Evolutionary conservation across 2,797 vertebrate species (phyloP).

Genomic region (Phataginus tetradactyla): DNA sequence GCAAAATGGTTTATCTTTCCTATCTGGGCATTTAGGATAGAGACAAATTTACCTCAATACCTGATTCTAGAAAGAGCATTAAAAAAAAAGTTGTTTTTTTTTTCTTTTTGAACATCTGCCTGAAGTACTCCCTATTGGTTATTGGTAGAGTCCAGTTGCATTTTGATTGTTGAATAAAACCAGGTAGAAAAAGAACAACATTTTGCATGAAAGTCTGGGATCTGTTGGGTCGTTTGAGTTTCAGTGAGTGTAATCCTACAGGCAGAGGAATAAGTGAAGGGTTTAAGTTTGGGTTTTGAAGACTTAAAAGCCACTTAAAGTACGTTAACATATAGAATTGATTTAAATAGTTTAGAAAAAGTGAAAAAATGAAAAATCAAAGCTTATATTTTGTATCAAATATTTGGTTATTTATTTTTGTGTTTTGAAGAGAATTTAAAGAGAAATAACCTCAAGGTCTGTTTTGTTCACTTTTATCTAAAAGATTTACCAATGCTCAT

Average conservation of each 20-base stretch:
- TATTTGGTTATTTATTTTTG: not conserved
- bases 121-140: not conserved
- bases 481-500: not conserved
- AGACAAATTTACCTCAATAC: not conserved
- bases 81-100: no score
- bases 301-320: constrained; percentile 32
- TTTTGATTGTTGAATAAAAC: constrained; percentile 26
- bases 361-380: not conserved
- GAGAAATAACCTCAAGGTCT: not conserved
- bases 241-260: not conserved
- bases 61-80: not conserved
- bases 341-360: constrained; percentile 23
- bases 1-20: not conserved
- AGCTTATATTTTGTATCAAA: not conserved
- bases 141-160: not conserved
- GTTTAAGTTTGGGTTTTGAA: not conserved
- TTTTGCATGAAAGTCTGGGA: constrained; percentile 7
- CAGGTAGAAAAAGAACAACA: not conserved
- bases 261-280: constrained; percentile 3
- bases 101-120: not conserved
- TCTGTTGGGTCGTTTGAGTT: not conserved
- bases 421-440: not conserved
- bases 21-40: not conserved
- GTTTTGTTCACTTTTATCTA: constrained; percentile 10
- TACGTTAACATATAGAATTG: not conserved